A percentile compares a stretch with the other conserved stretches of the same genome.
These are phyloP conservation scores for Carposina sasakii DNA, from an alignment of 1,140 invertebrate genomes.

Conservation along the genomic window DNA sequence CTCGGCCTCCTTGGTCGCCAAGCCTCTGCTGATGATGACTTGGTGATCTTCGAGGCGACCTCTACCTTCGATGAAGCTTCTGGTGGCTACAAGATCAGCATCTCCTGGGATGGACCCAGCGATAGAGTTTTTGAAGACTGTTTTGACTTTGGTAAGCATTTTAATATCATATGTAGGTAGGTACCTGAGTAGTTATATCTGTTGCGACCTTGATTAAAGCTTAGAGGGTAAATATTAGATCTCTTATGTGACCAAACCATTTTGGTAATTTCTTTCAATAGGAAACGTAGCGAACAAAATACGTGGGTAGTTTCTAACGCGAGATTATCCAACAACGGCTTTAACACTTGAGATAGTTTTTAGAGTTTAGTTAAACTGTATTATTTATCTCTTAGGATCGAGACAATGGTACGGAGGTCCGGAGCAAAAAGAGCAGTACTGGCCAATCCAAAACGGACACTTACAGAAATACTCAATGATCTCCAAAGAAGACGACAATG, in stretches of 20 bases:
- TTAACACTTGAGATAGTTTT: too few relatives aligned
- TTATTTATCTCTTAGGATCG: too few relatives aligned
- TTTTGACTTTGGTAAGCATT: constrained; percentile 50
- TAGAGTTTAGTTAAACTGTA: too few relatives aligned
- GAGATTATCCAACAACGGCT: too few relatives aligned
- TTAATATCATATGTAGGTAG: too few relatives aligned
- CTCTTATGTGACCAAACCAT: too few relatives aligned
- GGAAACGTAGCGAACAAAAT: too few relatives aligned
- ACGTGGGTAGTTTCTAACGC: too few relatives aligned
- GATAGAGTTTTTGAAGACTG: constrained; percentile 60
- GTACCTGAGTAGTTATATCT: too few relatives aligned
- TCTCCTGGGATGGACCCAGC: constrained; percentile 53
- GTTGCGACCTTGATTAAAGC: too few relatives aligned
- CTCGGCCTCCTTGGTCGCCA: constrained; percentile 46
- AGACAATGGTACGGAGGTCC: constrained; percentile 77
- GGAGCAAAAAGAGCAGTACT: constrained; percentile 75
- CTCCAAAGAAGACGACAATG: constrained; percentile 73
- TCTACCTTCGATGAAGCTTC: constrained; percentile 29
- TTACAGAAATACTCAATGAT: constrained; percentile 76
- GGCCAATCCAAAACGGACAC: constrained; percentile 77
- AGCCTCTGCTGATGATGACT: constrained; percentile 27
- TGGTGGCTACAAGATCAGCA: constrained; percentile 40
- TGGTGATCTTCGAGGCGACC: constrained; percentile 38
- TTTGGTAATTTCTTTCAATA: too few relatives aligned
- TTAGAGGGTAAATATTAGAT: too few relatives aligned